Percentiles rank a stretch among this genome's conserved stretches.
phyloP scores from a whole-genome alignment of 2,113 vertebrate genomes.

The Cisticola juncidis region DNA sequence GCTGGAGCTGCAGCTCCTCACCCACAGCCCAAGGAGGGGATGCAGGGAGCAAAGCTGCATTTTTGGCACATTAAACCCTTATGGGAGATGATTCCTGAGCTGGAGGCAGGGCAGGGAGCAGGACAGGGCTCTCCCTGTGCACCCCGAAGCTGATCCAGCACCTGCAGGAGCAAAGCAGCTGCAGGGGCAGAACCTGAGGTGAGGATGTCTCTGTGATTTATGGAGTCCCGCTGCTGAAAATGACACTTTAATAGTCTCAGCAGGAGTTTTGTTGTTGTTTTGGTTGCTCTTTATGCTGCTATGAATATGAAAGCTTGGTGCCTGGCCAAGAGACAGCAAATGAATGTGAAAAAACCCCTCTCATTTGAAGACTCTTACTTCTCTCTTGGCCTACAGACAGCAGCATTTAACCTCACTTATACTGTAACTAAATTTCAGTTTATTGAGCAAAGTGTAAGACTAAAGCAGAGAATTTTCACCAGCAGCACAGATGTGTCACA shows the following conservation, averaged over 20 bases:
- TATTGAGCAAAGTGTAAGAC: not conserved
- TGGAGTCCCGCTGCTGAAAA: not conserved
- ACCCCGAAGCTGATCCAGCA: not conserved
- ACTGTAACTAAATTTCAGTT: not conserved
- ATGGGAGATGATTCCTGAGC: not conserved
- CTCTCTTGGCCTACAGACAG: not conserved
- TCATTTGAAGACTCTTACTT: not conserved
- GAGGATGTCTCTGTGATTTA: slow-evolving; percentile 8
- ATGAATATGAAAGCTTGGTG: not conserved
- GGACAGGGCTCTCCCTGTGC: not conserved
- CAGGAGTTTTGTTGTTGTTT: not conserved
- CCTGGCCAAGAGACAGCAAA: not conserved
- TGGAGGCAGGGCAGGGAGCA: not conserved
- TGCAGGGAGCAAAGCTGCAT: fast-evolving
- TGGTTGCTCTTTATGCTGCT: not conserved
- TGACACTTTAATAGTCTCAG: slow-evolving; percentile 14
- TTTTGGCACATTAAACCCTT: not conserved
- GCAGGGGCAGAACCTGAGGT: not conserved
- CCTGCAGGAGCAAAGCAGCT: not conserved
- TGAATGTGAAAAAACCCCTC: not conserved
- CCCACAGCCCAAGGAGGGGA: not conserved
- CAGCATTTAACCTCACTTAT: slow-evolving; percentile 12
- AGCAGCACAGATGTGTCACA: not conserved
- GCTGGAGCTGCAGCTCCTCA: not conserved
- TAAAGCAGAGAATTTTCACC: not conserved